Evolutionary conservation across 2,888 invertebrate species (phyloP), one percentile per base, ranked within the genome.

Genomic region (Drosophila aldrichi): DNA sequence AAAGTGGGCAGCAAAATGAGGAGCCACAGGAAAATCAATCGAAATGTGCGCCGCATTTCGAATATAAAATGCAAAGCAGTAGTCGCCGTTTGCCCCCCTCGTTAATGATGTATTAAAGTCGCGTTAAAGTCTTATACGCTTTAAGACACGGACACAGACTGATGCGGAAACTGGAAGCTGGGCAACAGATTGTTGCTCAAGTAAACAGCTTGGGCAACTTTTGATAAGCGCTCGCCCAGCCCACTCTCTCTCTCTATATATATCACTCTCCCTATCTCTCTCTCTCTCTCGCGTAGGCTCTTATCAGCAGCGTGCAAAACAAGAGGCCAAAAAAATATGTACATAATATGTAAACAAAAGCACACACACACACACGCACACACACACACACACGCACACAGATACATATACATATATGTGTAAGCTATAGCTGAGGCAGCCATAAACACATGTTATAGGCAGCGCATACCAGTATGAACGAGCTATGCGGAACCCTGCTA

Each of bases 171-270:
- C 52, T 38, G 55, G 48, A 51, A 40, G 41, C 68, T 74, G 82
- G 81, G 84, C 85, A 75, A 74, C 84, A 85, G 84, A 85, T 85
- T 85, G 84, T 85, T 85, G 84, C 76, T 84, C 74, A 85, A 87
- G 84, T 87, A 87, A 85, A 85, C 84, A 85, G 84, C 84, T 82
- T 83, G 82, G 70, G 78, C 73, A 85, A 87, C 84, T 84, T 87
- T 85, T 84, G 84, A 85, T 85, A 85, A 87, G 84, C 82, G 66
- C 25, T 16, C 82, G 32, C 12, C 34, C 40, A 29, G 32, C 43
- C 18, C 32, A 16, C n/a, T 38, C 38, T 6, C 38, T 16, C 38
- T 7, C 38, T 36, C 36, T 14, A 34, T 43, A n/a, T 18, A 14
- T n/a, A n/a, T n/a, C n/a, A n/a, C 4, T 18, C 34, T 18, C 16